These are phyloP conservation scores for Pseudochaenichthys georgianus DNA, from an alignment of 2,797 vertebrate genomes.

Conservation along the genomic window DNA sequence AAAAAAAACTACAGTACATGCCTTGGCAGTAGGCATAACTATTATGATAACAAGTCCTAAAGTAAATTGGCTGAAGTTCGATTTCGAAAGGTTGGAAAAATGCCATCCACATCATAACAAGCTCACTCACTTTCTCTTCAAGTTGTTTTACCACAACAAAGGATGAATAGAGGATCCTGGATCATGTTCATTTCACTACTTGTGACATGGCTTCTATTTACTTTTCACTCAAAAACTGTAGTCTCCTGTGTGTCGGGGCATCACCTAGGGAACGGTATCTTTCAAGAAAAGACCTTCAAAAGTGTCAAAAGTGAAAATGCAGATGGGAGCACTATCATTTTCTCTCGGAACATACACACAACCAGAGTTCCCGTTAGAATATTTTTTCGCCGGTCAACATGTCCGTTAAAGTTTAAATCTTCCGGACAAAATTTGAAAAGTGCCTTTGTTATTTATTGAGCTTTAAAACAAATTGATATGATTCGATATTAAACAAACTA, in stretches of 20 bases:
- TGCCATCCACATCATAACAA: background rate
- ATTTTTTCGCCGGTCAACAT: too few relatives aligned
- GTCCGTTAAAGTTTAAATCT: too few relatives aligned
- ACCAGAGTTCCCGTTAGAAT: too few relatives aligned
- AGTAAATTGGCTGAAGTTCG: conserved; percentile 16
- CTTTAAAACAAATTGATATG: too few relatives aligned
- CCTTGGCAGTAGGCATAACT: conserved; percentile 25
- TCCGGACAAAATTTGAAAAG: too few relatives aligned
- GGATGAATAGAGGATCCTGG: background rate
- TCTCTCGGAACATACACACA: background rate
- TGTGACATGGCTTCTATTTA: background rate
- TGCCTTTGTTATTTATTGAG: too few relatives aligned
- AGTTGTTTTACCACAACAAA: background rate
- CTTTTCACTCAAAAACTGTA: conserved; percentile 5
- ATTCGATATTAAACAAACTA: too few relatives aligned
- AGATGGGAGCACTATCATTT: background rate
- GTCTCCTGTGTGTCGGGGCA: background rate
- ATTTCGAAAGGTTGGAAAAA: conserved; percentile 4
- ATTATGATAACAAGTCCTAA: conserved; percentile 21
- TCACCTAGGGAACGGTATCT: background rate
- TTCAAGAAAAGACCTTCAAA: background rate
- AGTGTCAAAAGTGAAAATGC: background rate
- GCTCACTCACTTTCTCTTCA: background rate
- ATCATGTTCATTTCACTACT: background rate
- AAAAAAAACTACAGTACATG: conserved; percentile 45